Evolutionary conservation across 2,113 vertebrate species (phyloP), one percentile per base, ranked within the genome.

Genomic region (Promerops cafer): DNA sequence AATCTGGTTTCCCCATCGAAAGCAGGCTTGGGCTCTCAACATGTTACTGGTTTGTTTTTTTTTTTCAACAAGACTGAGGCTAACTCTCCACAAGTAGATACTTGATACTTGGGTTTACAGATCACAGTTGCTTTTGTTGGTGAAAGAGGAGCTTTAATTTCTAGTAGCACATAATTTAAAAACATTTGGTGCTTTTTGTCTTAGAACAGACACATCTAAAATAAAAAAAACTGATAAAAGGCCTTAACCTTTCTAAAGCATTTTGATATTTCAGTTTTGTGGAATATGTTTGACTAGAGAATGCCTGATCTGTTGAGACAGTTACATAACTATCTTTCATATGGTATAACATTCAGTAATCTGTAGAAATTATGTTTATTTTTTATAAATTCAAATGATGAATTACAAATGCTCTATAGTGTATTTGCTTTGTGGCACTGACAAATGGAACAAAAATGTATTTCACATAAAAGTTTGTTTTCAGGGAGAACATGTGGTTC

Each of bases 91-190:
- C 1, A 3, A 57, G 59, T 63, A 83, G 45, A 40, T 26, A 53
- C 3, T 1, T 40, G 44, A 28, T 78, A 16, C n/a, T 47, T 50
- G 37, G 13, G 26, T 70, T 70, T 65, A n/a, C 16, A 10, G 49
- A 57, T 59, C 35, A 65, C 16, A 18, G 21, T 61, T 69, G 53
- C 11, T 89, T 79, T 84, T 87, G 12, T 23, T 68, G 49, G 12
- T 76, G 69, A 47, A 80, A 94, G 87, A 53, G 37, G 24, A 89
- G 28, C 39, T 84, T 75, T 40, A 39, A 77, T 50, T 93, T 92
- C 24, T 50, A 53, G n/a, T 56, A 50, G 39, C 16, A 27, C 7
- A 3, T 56, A 59, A 85, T 53, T 49, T 42, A 19, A 35, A 90
- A 54, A n/a, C 4, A 63, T 71, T 49, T 74, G 28, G 20, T 77